Base-by-base conservation (phyloP, 2,888 invertebrate genomes). In the Ichneumoninae sp. region DNA sequence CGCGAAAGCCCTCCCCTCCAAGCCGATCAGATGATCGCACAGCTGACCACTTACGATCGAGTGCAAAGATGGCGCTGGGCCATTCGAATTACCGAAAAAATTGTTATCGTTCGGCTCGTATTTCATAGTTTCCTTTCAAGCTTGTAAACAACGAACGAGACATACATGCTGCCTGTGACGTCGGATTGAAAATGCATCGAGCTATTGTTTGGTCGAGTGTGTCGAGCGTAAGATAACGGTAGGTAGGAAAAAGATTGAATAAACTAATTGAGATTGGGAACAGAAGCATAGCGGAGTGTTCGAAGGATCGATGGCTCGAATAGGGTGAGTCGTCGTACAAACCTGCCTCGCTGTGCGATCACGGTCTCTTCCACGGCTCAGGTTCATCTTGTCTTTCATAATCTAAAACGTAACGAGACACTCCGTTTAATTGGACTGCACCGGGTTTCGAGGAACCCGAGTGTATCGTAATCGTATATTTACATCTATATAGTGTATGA, bases 381-480 rank as follows among this genome's bases (percentile, higher is more conserved):
- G 95, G 94, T 97, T 98, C 96, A 98, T 97, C 94, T 97, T 98
- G 93, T 97, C 97, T 95, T 98, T 98, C 97, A 98, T 98, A 92
- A 96, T 95, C 97, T 97, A 57, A 33, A 83, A 71, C 33, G 76
- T 40, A 54, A 60, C 47, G 50, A 71, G 33, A 75, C 68, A 81
- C 81, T 70, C 66, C 52, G 66, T 74, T 44, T 40, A 77, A 74
- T 80, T 71, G 54, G 40, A 65, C 44, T 47, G 65, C 63, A 63
- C 33, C 63, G 33, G n/a, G 33, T 63, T 16, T 63, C n/a, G n/a
- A 16, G 7, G 63, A 16, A 63, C 63, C 63, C 63, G 63, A 30
- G 63, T 13, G 63, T 30, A 63, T 33, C 44, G 44, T 16, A 47
- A 63, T 63, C 4, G 1, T 33, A 13, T 57, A 57, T 52, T n/a